Percentiles rank a stretch among this genome's conserved stretches.
Evolutionary conservation across 2,797 vertebrate species (phyloP).

Genomic region (Nyctalus aviator): DNA sequence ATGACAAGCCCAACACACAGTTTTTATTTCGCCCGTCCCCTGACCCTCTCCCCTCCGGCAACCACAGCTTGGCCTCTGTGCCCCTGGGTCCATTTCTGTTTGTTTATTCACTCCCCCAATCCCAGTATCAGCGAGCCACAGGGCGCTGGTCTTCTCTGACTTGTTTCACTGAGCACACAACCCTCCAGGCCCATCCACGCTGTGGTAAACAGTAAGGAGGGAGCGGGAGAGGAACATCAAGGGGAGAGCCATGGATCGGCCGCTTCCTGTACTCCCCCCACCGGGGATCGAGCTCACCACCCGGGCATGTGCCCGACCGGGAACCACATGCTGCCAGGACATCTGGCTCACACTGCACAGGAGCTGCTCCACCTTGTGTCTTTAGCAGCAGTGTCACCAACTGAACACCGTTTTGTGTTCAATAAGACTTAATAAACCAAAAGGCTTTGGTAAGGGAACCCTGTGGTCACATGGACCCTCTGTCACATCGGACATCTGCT

Average conservation of each 20-base stretch:
- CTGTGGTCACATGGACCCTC: no score
- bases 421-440: no score
- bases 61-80: not conserved
- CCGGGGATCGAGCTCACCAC: no score
- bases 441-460: no score
- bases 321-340: not conserved
- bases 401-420: no score
- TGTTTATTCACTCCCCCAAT: not conserved
- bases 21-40: not conserved
- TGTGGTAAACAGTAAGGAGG: not conserved
- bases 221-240: not conserved
- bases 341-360: no score
- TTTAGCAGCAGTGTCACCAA: no score
- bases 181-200: not conserved
- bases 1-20: not conserved
- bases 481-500: no score
- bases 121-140: not conserved
- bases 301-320: no score
- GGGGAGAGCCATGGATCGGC: no score
- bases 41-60: not conserved
- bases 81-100: not conserved
- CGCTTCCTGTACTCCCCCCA: not conserved
- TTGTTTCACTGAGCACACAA: not conserved
- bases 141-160: not conserved
- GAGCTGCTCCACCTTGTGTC: no score